These are phyloP conservation scores for Hydraecia micacea DNA, from an alignment of 2,888 invertebrate genomes.

Conservation along the genomic window DNA sequence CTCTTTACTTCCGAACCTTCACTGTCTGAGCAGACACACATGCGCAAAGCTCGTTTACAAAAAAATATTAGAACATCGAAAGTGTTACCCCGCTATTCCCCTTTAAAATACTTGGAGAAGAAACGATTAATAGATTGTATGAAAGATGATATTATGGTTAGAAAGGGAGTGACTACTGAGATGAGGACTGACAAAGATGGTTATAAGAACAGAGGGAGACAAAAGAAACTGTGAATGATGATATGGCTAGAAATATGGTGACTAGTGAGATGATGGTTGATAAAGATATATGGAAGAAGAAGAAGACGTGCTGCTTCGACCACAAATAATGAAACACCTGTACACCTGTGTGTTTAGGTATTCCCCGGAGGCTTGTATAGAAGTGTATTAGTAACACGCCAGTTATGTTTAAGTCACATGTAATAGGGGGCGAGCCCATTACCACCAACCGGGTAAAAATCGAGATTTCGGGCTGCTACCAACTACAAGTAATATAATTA, in stretches of 20 bases:
- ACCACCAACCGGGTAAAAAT: neutral
- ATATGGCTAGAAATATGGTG: neutral
- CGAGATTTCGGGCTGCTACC: neutral
- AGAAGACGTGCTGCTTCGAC: neutral
- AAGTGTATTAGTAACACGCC: no score
- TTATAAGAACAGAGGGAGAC: neutral
- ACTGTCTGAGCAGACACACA: constrained; percentile 11
- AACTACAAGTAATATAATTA: neutral
- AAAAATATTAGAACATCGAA: neutral
- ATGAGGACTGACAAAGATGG: neutral
- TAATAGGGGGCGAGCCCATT: neutral
- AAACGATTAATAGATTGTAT: neutral
- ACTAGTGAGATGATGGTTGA: neutral
- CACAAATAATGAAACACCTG: neutral
- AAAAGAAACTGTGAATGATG: neutral
- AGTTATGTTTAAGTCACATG: neutral
- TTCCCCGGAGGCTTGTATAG: no score
- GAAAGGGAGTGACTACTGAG: neutral
- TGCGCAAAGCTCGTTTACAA: neutral
- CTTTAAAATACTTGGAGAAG: neutral
- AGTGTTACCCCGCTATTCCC: neutral
- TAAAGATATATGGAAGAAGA: neutral
- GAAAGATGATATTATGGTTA: neutral
- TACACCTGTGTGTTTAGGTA: no score
- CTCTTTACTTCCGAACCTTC: neutral